phyloP scores from a whole-genome alignment of 2,888 invertebrate species.

The Drosophila recens region DNA sequence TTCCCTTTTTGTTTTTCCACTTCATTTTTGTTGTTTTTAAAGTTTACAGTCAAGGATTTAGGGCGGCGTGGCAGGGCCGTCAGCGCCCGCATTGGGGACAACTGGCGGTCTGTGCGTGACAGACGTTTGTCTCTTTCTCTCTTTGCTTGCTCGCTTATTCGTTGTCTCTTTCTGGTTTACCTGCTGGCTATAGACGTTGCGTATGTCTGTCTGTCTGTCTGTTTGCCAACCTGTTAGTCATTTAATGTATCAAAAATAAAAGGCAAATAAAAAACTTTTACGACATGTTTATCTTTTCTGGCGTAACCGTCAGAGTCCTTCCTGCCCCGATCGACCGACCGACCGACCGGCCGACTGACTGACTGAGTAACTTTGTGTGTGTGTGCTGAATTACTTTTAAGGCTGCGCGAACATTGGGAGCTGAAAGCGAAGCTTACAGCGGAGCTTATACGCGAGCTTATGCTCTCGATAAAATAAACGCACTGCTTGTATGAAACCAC shows the following conservation, averaged over 20 bases:
- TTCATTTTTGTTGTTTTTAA: conserved; percentile 38
- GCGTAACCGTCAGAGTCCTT: conserved; percentile 48
- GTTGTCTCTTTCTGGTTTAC: conserved; percentile 16
- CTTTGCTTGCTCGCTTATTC: not conserved
- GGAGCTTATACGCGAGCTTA: too few relatives aligned
- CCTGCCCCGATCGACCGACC: conserved; percentile 40
- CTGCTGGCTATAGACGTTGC: conserved; percentile 44
- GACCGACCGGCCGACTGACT: conserved; percentile 35
- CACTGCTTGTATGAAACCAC: too few relatives aligned
- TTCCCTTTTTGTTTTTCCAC: not conserved
- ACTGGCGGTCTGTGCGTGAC: conserved; percentile 66
- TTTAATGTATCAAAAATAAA: conserved; percentile 79
- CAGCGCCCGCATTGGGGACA: conserved; percentile 57
- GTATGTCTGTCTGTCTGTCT: conserved; percentile 40
- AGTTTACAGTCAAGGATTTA: conserved; percentile 35
- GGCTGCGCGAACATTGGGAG: too few relatives aligned
- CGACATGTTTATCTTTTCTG: conserved; percentile 80
- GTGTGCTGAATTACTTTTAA: conserved; percentile 46
- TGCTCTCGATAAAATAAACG: too few relatives aligned
- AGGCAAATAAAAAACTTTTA: conserved; percentile 81
- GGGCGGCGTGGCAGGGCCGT: conserved; percentile 1
- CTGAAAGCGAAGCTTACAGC: too few relatives aligned
- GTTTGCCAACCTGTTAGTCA: conserved; percentile 79
- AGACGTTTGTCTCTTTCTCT: conserved; percentile 42
- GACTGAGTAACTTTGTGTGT: conserved; percentile 32